These are phyloP conservation scores for Chelonus formosanus DNA, from an alignment of 2,888 invertebrate species.

Conservation along the genomic window DNA sequence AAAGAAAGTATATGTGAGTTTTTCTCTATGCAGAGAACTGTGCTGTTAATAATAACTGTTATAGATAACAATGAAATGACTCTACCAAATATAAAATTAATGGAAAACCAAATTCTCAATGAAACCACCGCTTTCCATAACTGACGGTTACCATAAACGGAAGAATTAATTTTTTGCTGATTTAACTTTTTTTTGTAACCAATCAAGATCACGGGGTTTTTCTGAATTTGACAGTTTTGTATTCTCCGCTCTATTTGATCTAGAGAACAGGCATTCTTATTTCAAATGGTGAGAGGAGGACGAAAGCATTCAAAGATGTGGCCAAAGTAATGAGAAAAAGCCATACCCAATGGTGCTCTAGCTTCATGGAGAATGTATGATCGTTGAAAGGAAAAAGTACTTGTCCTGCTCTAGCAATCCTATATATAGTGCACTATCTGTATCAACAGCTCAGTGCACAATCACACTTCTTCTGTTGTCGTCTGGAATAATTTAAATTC, in stretches of 20 bases:
- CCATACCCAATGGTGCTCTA: slow-evolving; percentile 38
- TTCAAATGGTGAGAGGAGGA: slow-evolving; percentile 35
- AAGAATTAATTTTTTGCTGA: no score
- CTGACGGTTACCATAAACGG: no score
- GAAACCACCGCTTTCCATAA: no score
- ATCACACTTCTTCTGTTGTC: slow-evolving; percentile 44
- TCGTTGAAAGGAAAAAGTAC: slow-evolving; percentile 60
- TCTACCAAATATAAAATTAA: no score
- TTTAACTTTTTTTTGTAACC: slow-evolving; percentile 45
- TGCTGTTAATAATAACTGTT: no score
- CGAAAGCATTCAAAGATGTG: slow-evolving; percentile 20
- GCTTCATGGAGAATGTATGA: slow-evolving; percentile 59
- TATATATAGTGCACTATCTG: slow-evolving; percentile 63
- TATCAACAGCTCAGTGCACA: slow-evolving; percentile 57
- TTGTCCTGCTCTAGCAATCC: slow-evolving; percentile 47
- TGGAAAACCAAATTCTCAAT: no score
- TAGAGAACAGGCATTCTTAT: slow-evolving; percentile 30
- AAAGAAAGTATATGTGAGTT: no score
- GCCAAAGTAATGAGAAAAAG: slow-evolving; percentile 22
- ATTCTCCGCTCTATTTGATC: slow-evolving; percentile 65
- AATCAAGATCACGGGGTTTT: slow-evolving; percentile 48
- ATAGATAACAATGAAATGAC: no score
- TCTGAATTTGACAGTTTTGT: slow-evolving; percentile 54
- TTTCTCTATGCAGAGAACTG: no score
- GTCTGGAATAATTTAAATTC: slow-evolving; percentile 1